A percentile compares a stretch with the other conserved stretches of the same genome.
These are phyloP conservation scores for Psammodynastes pulverulentus DNA, from an alignment of 2,113 vertebrate genomes.

Conservation along the genomic window DNA sequence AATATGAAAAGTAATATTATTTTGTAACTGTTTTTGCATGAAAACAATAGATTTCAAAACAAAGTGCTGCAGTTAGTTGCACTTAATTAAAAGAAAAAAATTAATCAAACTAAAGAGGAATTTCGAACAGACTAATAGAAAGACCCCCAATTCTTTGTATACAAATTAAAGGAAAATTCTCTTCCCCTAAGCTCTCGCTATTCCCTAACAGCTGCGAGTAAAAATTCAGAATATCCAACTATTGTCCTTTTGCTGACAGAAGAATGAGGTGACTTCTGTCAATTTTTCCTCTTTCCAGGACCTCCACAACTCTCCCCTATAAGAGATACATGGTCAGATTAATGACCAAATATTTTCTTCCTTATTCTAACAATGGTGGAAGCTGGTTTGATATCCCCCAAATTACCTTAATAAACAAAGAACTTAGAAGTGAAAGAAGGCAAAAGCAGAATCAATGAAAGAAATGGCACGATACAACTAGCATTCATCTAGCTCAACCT, in stretches of 20 bases:
- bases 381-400: background rate
- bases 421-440: background rate
- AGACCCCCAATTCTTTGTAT: slow-evolving; percentile 65
- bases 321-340: background rate
- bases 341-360: background rate
- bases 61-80: background rate
- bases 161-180: slow-evolving; percentile 43
- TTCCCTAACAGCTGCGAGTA: slow-evolving; percentile 36
- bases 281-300: background rate
- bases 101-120: slow-evolving; percentile 14
- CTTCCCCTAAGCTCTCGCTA: slow-evolving; percentile 45
- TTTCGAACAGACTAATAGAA: slow-evolving; percentile 72
- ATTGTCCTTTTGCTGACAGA: background rate
- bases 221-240: slow-evolving; percentile 32
- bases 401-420: background rate
- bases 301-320: background rate
- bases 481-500: background rate
- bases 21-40: slow-evolving; percentile 26
- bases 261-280: background rate
- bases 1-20: slow-evolving; percentile 56
- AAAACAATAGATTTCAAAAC: slow-evolving; percentile 67
- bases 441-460: background rate
- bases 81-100: background rate
- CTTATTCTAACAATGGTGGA: background rate
- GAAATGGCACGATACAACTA: background rate